These are phyloP conservation scores for Cinclus cinclus DNA, from an alignment of 2,113 vertebrate species.

Conservation along the genomic window DNA sequence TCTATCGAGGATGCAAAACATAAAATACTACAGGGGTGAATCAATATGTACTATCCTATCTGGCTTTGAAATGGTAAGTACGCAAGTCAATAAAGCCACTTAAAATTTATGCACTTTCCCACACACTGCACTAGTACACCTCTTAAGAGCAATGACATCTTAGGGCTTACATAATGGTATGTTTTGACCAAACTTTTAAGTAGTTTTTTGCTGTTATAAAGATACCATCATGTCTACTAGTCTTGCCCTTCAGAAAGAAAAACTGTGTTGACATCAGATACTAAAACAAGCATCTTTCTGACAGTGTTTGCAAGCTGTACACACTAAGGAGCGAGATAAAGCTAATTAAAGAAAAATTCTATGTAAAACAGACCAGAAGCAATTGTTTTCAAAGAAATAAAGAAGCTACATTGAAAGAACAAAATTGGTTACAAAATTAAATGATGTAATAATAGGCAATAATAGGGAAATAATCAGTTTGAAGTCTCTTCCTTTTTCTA, in stretches of 20 bases:
- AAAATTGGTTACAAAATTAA: neutral
- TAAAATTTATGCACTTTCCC: neutral
- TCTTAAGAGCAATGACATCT: neutral
- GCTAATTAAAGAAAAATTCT: neutral
- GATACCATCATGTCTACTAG: neutral
- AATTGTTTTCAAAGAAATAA: neutral
- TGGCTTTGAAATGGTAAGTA: neutral
- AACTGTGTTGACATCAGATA: neutral
- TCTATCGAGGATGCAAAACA: neutral
- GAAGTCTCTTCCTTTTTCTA: neutral
- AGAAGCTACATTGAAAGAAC: neutral
- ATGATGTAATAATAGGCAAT: neutral
- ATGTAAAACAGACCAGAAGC: neutral
- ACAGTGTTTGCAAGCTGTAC: neutral
- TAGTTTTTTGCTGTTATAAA: neutral
- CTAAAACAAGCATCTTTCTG: neutral
- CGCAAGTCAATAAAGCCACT: neutral
- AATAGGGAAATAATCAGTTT: neutral
- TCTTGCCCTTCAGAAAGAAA: neutral
- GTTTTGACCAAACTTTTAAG: neutral
- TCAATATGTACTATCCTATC: neutral
- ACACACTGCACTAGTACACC: neutral
- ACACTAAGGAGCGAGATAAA: neutral
- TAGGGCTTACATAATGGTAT: neutral
- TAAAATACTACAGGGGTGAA: neutral